phyloP scores from a whole-genome alignment of 2,113 vertebrate species.

The Haliaeetus leucogaster region DNA sequence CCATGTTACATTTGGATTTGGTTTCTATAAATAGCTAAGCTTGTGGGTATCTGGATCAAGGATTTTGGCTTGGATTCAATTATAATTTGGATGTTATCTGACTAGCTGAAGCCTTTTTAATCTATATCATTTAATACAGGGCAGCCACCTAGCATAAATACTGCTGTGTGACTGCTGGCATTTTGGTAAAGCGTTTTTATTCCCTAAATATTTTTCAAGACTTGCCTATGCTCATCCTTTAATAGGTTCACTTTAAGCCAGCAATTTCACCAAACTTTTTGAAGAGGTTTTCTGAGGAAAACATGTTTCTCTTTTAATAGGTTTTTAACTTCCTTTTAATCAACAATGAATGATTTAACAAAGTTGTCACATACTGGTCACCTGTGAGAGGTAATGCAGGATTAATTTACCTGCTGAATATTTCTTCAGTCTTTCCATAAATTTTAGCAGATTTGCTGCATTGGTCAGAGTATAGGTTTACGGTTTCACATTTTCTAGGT shows the following conservation, averaged over 20 bases:
- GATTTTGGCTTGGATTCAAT: neutral
- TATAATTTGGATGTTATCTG: conserved; percentile 22
- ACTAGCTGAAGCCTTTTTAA: neutral
- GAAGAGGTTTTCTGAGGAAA: neutral
- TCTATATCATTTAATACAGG: neutral
- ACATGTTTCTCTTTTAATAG: neutral
- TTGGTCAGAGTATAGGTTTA: neutral
- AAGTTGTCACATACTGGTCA: neutral
- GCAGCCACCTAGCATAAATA: conserved; percentile 2
- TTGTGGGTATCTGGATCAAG: neutral
- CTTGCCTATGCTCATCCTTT: neutral
- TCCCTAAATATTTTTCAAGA: neutral
- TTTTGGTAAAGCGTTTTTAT: neutral
- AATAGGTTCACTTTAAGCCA: neutral
- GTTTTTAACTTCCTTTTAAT: neutral
- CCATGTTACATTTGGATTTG: conserved; percentile 17
- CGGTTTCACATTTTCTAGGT: neutral
- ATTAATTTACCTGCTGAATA: neutral
- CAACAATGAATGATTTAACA: neutral
- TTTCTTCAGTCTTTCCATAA: neutral
- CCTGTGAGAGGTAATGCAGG: neutral
- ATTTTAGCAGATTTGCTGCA: neutral
- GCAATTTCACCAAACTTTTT: neutral
- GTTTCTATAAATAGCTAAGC: conserved; percentile 20
- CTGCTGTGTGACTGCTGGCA: neutral